Percentiles rank a stretch among this genome's conserved stretches.
phyloP scores from a whole-genome alignment of 2,888 invertebrate species.

The Leucoptera coffeella region DNA sequence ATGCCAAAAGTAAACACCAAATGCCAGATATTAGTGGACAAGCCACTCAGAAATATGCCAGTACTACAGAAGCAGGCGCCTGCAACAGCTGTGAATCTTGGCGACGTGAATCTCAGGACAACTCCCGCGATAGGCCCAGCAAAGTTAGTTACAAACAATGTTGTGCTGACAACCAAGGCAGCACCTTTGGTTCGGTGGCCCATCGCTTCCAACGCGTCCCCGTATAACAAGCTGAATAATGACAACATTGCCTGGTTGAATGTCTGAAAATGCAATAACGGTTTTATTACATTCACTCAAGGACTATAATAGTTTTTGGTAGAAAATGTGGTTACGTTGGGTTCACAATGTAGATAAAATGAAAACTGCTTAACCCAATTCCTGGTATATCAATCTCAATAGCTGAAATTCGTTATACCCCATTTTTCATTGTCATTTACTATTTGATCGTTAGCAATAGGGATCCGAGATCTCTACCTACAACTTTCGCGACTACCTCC shows the following conservation, averaged over 20 bases:
- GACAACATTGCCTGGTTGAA: conserved; percentile 67
- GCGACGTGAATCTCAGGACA: conserved; percentile 44
- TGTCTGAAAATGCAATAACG: conserved; percentile 33
- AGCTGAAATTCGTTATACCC: too few relatives aligned
- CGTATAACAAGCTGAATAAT: conserved; percentile 64
- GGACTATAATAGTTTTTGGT: too few relatives aligned
- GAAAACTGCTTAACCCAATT: not conserved
- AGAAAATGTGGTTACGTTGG: too few relatives aligned
- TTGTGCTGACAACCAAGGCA: conserved; percentile 61
- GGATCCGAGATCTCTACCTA: too few relatives aligned
- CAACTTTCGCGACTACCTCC: too few relatives aligned
- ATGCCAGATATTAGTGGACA: conserved; percentile 33
- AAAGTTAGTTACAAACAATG: conserved; percentile 59
- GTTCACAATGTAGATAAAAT: conserved; percentile 1
- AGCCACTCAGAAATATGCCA: conserved; percentile 40
- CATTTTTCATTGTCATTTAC: too few relatives aligned
- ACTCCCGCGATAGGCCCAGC: conserved; percentile 67
- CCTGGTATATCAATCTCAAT: too few relatives aligned
- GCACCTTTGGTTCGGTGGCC: conserved; percentile 60
- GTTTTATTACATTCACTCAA: too few relatives aligned
- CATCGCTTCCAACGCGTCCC: conserved; percentile 57
- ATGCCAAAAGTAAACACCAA: conserved; percentile 38
- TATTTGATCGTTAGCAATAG: too few relatives aligned
- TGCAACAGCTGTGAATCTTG: conserved; percentile 31
- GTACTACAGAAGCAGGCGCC: conserved; percentile 29